Conservation (phyloP, 2,888 invertebrate genomes). For the Spilarctia lutea region DNA sequence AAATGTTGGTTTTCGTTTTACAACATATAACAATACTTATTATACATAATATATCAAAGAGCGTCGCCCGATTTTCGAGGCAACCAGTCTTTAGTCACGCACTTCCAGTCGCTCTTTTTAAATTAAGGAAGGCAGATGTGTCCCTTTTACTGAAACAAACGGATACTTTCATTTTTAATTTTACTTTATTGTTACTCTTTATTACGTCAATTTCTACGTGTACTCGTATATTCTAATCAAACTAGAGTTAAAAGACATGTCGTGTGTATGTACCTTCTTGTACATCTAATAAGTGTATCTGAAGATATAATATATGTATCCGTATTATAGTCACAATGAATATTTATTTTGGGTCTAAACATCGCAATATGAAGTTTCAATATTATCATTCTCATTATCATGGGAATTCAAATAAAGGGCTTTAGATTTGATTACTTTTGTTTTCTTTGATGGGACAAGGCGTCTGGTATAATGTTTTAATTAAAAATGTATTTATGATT, state of each 20-base stretch:
- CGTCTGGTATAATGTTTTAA: neutral
- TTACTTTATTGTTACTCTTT: neutral
- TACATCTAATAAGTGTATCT: neutral
- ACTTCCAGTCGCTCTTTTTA: neutral
- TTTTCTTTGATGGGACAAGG: neutral
- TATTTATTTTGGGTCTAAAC: neutral
- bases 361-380: neutral
- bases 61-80: neutral
- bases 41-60: neutral
- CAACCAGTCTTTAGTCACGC: neutral
- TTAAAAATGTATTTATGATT: neutral
- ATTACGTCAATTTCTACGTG: conserved; percentile 1
- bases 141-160: neutral
- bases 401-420: neutral
- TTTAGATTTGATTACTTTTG: neutral
- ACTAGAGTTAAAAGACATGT: no score
- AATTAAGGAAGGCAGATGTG: neutral
- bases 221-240: neutral
- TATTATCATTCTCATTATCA: neutral
- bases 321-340: neutral
- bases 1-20: no score
- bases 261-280: no score
- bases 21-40: no score
- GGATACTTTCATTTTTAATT: neutral
- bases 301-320: neutral